Evolutionary conservation across 2,113 vertebrate species (phyloP).

Genomic region (Halcyon senegalensis): DNA sequence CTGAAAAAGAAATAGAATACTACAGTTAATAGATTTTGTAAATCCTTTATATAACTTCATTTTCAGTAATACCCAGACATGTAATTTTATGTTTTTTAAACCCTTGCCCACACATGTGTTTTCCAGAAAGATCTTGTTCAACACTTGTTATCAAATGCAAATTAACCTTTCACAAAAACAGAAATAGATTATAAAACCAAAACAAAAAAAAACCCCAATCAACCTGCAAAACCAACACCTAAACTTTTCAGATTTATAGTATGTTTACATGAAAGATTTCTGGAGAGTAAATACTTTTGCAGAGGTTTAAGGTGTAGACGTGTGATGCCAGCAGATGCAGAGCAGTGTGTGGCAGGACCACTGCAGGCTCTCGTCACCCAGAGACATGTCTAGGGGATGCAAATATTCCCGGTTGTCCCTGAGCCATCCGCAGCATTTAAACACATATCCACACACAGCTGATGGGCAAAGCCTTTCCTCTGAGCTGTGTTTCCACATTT

Average conservation of each 20-base stretch:
- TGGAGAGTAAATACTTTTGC: background rate
- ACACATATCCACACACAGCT: fast-evolving
- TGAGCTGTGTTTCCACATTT: background rate
- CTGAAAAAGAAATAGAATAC: background rate
- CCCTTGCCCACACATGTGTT: fast-evolving
- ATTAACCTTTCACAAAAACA: background rate
- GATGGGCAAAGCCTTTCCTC: background rate
- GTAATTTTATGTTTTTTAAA: background rate
- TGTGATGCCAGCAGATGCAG: fast-evolving
- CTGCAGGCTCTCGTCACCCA: fast-evolving
- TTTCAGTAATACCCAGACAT: background rate
- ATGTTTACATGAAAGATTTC: background rate
- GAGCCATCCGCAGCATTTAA: background rate
- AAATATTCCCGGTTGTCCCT: background rate
- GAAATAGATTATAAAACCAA: background rate
- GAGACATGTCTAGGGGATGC: background rate
- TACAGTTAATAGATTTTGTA: background rate
- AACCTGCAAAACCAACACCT: background rate
- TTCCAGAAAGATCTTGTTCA: background rate
- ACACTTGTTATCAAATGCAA: background rate
- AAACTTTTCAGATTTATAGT: background rate
- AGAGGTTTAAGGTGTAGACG: background rate
- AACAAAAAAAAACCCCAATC: background rate
- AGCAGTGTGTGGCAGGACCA: fast-evolving
- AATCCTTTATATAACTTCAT: background rate